Conservation (phyloP, 2,797 vertebrate genomes). For the Lacerta agilis region DNA sequence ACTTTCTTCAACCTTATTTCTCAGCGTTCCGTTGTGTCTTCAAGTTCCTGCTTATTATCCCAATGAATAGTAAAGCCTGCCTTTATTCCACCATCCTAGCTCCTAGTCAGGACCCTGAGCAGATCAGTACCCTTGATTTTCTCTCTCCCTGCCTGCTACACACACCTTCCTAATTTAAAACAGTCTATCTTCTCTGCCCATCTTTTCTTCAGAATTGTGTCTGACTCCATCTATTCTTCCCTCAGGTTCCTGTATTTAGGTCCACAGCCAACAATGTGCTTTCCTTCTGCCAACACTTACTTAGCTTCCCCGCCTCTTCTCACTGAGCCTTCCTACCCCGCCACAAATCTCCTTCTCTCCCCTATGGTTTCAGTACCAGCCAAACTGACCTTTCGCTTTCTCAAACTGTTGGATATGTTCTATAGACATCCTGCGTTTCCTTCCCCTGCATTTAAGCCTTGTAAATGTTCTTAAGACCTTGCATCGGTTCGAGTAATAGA, state of each 20-base stretch:
- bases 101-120: background rate
- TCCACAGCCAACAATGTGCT: background rate
- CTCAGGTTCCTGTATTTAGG: background rate
- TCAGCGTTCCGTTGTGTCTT: background rate
- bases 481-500: conserved; percentile 41
- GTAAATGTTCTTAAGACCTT: conserved; percentile 11
- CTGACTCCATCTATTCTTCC: background rate
- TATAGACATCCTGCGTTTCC: background rate
- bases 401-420: background rate
- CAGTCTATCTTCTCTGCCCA: background rate
- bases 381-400: background rate
- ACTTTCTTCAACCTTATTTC: background rate
- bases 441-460: background rate
- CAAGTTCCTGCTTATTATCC: background rate
- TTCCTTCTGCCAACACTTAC: background rate
- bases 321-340: no score
- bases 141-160: background rate
- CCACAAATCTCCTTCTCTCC: background rate
- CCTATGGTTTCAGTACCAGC: background rate
- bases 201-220: background rate
- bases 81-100: background rate
- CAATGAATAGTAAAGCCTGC: background rate
- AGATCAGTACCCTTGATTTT: background rate
- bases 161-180: background rate
- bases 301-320: background rate